A percentile compares a stretch with the other conserved stretches of the same genome.
These are phyloP conservation scores for Psylliodes chrysocephalus DNA, from an alignment of 2,888 invertebrate species.

Conservation along the genomic window DNA sequence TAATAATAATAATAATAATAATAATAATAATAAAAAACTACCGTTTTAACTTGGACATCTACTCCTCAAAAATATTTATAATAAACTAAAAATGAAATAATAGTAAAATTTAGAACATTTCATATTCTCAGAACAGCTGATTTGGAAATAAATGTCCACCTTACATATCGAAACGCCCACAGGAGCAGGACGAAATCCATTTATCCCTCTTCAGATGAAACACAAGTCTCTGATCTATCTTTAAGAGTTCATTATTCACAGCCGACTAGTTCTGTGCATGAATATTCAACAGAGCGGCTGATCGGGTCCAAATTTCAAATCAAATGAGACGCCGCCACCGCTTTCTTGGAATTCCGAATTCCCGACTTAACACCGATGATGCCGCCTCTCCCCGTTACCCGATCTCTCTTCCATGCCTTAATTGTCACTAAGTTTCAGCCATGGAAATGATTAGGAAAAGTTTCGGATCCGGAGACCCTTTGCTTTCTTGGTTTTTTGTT, in stretches of 20 bases:
- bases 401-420: constrained; percentile 10
- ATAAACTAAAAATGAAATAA: too few species aligned
- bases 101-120: too few species aligned
- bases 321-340: constrained; percentile 54
- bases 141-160: too few species aligned
- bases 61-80: too few species aligned
- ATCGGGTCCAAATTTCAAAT: constrained; percentile 55
- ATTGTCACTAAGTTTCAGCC: constrained; percentile 42
- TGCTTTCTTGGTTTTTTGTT: constrained; percentile 15
- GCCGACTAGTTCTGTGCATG: constrained; percentile 38
- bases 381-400: background rate
- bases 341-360: constrained; percentile 47
- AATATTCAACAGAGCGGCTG: constrained; percentile 55
- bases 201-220: constrained; percentile 18
- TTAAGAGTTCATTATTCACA: constrained; percentile 31
- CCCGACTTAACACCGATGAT: constrained; percentile 44
- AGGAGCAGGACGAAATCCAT: constrained; percentile 14
- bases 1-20: too few species aligned
- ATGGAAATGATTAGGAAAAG: constrained; percentile 48
- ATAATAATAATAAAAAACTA: too few species aligned
- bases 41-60: too few species aligned
- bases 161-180: background rate
- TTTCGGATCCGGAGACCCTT: constrained; percentile 23
- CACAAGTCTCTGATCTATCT: constrained; percentile 30
- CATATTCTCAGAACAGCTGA: too few species aligned